Evolutionary conservation across 1,140 invertebrate genomes (phyloP).

Genomic region (Lamellibrachia luymesi): DNA sequence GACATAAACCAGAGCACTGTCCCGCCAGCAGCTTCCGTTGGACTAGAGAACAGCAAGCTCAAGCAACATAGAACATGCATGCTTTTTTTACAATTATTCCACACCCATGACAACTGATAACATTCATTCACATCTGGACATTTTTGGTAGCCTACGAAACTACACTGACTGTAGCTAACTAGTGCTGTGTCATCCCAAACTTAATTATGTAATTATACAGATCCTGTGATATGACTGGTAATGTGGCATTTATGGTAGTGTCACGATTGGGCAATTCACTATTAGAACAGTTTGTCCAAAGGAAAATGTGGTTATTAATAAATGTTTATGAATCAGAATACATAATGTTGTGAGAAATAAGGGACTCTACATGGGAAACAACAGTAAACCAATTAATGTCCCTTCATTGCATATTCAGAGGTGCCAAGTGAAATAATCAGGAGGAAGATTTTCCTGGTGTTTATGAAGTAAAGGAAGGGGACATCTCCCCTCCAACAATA

Average conservation of each 20-base stretch:
- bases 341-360: not conserved
- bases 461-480: too few relatives aligned
- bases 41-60: not conserved
- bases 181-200: not conserved
- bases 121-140: not conserved
- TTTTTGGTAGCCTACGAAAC: not conserved
- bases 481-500: too few relatives aligned
- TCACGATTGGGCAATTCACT: not conserved
- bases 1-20: not conserved
- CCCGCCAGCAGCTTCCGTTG: not conserved
- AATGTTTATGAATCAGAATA: not conserved
- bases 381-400: too few relatives aligned
- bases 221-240: not conserved
- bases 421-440: too few relatives aligned
- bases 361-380: not conserved
- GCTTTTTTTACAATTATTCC: not conserved
- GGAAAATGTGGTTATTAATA: not conserved
- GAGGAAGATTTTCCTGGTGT: too few relatives aligned
- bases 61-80: not conserved
- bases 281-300: not conserved
- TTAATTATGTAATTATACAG: not conserved
- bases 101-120: not conserved
- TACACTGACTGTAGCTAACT: not conserved
- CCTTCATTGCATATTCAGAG: too few relatives aligned
- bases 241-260: not conserved